Base-by-base conservation (phyloP, 2,888 invertebrate genomes). In the Drosophila nigricruria region DNA sequence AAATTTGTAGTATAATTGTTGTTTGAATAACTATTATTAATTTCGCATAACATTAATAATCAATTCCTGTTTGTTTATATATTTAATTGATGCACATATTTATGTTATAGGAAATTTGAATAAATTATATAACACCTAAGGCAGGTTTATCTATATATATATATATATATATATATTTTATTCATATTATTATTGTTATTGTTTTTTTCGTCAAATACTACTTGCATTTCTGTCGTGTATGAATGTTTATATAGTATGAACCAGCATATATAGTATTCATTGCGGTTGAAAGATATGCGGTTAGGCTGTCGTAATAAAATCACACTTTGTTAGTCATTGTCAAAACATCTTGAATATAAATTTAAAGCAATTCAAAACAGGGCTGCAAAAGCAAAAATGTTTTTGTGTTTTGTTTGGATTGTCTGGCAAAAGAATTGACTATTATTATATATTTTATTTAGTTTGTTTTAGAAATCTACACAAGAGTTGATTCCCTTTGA, bases 241-340 rank as follows among this genome's bases (percentile, higher is more conserved):
- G 14, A 42, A 14, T 43, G 45, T 25, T 45, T 16, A 27, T 10
- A 27, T 27, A n/a, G 10, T 16, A 2, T 27, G n/a, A 10, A 9
- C 10, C 12, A n/a, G 38, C 2, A n/a, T 18, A 38, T 27, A 27
- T 25, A 53, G n/a, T 38, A 38, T 25, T n/a, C 6, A 14, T 27
- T 38, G 53, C 9, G 53, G 38, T 53, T 25, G 16, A 5, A 10
- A 53, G 25, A 3, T 38, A 10, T 53, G 53, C 6, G 38, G 38
- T 53, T 53, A n/a, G 25, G 6, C n/a, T 53, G 12, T 36, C 25
- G 25, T 27, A n/a, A 53, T 52, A 52, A 52, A 14, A n/a, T 4
- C 23, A 34, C 34, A 36, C 23, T 38, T 38, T 27, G n/a, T 53
- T 53, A 38, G 25, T 53, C 53, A 38, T 34, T 14, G 20, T 52